These are phyloP conservation scores for Furcula furcula DNA, from an alignment of 2,888 invertebrate species.

Conservation along the genomic window DNA sequence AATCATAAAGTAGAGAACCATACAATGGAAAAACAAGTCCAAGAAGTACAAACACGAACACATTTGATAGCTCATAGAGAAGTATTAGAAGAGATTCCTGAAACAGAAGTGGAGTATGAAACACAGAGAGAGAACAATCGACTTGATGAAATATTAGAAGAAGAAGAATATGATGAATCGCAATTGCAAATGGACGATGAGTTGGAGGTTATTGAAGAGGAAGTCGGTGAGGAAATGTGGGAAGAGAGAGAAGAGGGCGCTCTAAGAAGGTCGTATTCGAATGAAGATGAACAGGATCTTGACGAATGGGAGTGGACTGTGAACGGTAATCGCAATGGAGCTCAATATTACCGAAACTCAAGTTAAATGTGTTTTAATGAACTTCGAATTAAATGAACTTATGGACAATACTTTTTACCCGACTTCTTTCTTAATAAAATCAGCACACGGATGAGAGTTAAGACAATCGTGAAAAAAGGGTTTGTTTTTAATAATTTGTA, in stretches of 20 bases:
- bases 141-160: constrained; percentile 69
- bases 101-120: constrained; percentile 69
- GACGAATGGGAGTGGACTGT: constrained; percentile 78
- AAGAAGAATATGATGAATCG: constrained; percentile 58
- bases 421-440: constrained; percentile 17
- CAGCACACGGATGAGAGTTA: no score
- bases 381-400: constrained; percentile 41
- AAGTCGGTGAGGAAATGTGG: constrained; percentile 66
- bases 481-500: no score
- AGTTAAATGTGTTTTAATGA: constrained; percentile 54
- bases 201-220: constrained; percentile 65
- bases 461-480: no score
- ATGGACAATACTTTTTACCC: constrained; percentile 21
- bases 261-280: constrained; percentile 38
- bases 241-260: constrained; percentile 47
- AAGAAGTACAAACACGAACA: constrained; percentile 41
- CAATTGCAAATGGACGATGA: constrained; percentile 51
- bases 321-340: constrained; percentile 47
- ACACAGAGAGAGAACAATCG: constrained; percentile 60
- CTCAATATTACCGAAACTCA: constrained; percentile 65
- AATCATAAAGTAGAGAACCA: constrained; percentile 20
- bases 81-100: constrained; percentile 71
- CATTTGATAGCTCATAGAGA: constrained; percentile 68
- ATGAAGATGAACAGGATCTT: constrained; percentile 58
- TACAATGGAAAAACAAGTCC: constrained; percentile 31